Evolutionary conservation across 2,797 vertebrate genomes (phyloP).

Genomic region (Lepilemur septentrionalis): DNA sequence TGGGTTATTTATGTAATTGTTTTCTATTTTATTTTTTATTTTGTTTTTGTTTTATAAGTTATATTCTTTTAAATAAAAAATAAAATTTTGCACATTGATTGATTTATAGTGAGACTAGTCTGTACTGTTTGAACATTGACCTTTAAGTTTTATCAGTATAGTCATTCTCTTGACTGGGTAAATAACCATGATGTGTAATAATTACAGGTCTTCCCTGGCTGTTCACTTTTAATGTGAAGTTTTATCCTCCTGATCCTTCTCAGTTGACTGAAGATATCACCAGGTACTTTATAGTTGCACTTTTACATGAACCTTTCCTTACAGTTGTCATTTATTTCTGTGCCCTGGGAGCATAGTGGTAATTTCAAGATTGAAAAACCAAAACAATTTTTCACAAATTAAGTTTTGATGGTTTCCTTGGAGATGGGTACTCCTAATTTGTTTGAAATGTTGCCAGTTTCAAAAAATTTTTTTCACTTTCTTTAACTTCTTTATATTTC

Average conservation of each 20-base stretch:
- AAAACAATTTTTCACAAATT: background rate
- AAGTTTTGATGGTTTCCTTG: conserved; percentile 24
- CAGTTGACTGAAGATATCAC: conserved; percentile 97
- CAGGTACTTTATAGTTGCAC: conserved; percentile 87
- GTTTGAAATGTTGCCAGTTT: conserved; percentile 2
- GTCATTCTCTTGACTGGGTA: background rate
- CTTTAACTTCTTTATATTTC: background rate
- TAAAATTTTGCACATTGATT: background rate
- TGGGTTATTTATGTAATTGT: background rate
- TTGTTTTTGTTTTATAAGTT: background rate
- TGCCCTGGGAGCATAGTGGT: background rate
- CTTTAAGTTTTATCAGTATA: background rate
- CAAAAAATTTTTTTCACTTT: background rate
- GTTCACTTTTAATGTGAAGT: conserved; percentile 97
- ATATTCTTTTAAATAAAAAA: background rate
- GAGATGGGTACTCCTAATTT: background rate
- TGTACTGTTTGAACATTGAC: background rate
- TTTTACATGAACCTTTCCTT: background rate
- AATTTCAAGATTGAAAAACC: conserved; percentile 44
- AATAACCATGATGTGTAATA: conserved; percentile 57
- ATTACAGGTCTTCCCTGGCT: conserved; percentile 94
- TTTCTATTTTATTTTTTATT: conserved; percentile 36
- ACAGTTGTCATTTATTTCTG: conserved; percentile 2
- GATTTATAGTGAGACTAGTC: background rate
- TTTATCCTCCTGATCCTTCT: conserved; percentile 98